These are phyloP conservation scores for Orthosia incerta DNA, from an alignment of 2,888 invertebrate genomes.

Conservation along the genomic window DNA sequence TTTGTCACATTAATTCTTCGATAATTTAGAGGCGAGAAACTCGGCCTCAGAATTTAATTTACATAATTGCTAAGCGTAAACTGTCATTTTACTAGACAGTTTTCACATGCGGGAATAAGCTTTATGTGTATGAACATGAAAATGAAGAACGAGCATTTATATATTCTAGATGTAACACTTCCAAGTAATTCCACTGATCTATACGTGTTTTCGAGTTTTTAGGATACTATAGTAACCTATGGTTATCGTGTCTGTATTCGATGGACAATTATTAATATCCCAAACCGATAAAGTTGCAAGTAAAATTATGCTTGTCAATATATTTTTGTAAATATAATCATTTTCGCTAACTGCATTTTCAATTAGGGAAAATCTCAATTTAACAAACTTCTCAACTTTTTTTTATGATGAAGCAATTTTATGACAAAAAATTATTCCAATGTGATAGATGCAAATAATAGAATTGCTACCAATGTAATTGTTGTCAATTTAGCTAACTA, in stretches of 20 bases:
- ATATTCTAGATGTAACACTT: conserved; percentile 37
- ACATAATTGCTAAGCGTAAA: conserved; percentile 7
- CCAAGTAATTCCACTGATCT: conserved; percentile 48
- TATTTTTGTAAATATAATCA: conserved; percentile 56
- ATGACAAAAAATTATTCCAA: conserved; percentile 27
- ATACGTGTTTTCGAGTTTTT: conserved; percentile 7
- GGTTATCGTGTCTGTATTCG: conserved; percentile 1
- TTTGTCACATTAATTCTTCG: too few relatives aligned
- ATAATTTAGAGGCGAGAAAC: too few relatives aligned
- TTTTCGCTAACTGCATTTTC: conserved; percentile 27
- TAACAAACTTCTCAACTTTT: not conserved
- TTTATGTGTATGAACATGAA: not conserved
- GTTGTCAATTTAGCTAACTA: conserved; percentile 47
- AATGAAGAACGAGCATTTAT: conserved; percentile 27
- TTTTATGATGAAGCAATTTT: conserved; percentile 16
- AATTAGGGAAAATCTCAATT: conserved; percentile 7
- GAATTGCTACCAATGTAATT: conserved; percentile 26
- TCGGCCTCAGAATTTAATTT: too few relatives aligned
- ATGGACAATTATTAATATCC: conserved; percentile 18
- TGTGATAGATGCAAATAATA: conserved; percentile 53
- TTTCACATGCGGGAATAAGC: not conserved
- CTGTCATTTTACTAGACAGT: conserved; percentile 18
- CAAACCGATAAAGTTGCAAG: conserved; percentile 23
- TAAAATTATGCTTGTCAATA: conserved; percentile 45
- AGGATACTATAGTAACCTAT: conserved; percentile 14